A percentile compares a stretch with the other conserved stretches of the same genome.
Evolutionary conservation across 1,140 invertebrate genomes (phyloP).

Genomic region (Leptestheria dahalacensis): DNA sequence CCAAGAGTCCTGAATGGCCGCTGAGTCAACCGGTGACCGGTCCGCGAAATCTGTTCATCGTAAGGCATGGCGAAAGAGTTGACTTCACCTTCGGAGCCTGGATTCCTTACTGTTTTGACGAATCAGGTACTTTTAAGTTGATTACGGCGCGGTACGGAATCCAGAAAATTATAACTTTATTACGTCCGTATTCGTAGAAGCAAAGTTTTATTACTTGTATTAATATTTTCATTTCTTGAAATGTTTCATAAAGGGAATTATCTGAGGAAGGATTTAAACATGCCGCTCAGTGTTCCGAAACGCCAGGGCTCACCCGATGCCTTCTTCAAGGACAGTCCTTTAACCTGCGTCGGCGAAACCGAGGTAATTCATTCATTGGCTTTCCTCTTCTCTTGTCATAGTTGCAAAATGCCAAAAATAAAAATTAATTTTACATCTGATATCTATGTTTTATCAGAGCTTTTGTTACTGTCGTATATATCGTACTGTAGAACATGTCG

Average conservation of each 20-base stretch:
- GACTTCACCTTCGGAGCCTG: conserved; percentile 83
- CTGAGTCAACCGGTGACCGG: conserved; percentile 19
- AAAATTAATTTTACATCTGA: no score
- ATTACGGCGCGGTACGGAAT: no score
- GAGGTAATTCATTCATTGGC: conserved; percentile 14
- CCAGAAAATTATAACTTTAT: no score
- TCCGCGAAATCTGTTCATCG: conserved; percentile 49
- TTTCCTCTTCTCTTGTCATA: no score
- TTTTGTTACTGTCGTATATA: no score
- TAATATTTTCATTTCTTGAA: no score
- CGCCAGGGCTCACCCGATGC: conserved; percentile 39
- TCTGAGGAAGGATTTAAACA: conserved; percentile 68
- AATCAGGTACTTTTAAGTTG: conserved; percentile 42
- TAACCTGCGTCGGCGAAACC: conserved; percentile 53
- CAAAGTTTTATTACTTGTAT: conserved; percentile 6
- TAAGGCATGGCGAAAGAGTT: conserved; percentile 74
- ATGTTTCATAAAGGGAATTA: no score
- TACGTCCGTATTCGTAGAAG: no score
- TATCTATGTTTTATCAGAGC: no score
- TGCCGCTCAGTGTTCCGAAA: conserved; percentile 55
- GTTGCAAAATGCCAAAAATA: no score
- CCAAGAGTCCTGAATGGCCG: neutral
- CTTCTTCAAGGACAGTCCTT: conserved; percentile 65
- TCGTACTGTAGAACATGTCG: no score
- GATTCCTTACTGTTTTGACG: conserved; percentile 74